Base-by-base conservation (phyloP, 1,140 invertebrate species). In the Papilio machaon region DNA sequence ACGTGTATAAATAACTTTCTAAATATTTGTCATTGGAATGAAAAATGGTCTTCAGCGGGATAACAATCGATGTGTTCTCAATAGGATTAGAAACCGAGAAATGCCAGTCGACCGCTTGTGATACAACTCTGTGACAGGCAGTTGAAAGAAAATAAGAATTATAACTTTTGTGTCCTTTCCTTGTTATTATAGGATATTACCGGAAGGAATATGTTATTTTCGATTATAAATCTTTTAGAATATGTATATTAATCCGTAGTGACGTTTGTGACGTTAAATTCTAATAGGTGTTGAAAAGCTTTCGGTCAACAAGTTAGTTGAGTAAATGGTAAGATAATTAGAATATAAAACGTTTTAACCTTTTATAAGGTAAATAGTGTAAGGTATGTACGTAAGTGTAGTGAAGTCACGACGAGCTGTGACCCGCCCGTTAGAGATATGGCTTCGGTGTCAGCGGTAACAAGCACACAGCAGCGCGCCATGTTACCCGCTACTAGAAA, bases 21-120 rank as follows among this genome's bases (percentile, higher is more conserved):
- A 94, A 94, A 94, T 92, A 94, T 94, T 94, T 92, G 91, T 92
- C 91, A 88, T 92, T 88, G 82, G 86, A 90, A 92, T 94, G 92
- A 94, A 92, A 93, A 92, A 94, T 92, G 91, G 90, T 88, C 83
- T 85, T 78, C 83, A 82, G 79, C 82, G 85, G 84, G 84, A 84
- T 85, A 83, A 88, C 83, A 86, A 87, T 84, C 86, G 85, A 89
- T 90, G 87, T 91, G 77, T 86, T 85, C 85, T 92, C 87, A 91
- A 94, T 92, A 85, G 91, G 91, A 93, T 94, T 93, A 92, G 87
- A 88, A 88, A 90, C 90, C 91, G 89, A 91, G 87, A 92, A 90
- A 93, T 92, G 86, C 89, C 88, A 91, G 88, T 86, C 91, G 87
- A 89, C 85, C 79, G 84, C 85, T 88, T 86, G 86, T 86, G 87